Evolutionary conservation across 1,140 invertebrate species (phyloP).

Genomic region (Heliconius hewitsoni): DNA sequence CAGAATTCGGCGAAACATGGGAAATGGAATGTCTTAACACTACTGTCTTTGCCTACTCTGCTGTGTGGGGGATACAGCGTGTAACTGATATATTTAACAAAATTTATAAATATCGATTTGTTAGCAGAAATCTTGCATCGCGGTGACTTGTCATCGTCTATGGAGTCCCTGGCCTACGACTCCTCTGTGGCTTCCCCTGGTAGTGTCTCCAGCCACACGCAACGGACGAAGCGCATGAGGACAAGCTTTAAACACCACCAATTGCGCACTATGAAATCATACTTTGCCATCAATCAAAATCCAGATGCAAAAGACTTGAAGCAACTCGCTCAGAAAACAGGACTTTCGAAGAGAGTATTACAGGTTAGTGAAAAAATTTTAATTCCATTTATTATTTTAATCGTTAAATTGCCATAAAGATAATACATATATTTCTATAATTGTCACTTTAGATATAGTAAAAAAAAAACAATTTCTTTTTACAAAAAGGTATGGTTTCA

Average conservation of each 20-base stretch:
- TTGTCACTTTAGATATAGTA: too few relatives aligned
- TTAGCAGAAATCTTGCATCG: slow-evolving; percentile 86
- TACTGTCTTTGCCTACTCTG: too few relatives aligned
- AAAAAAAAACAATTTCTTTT: slow-evolving; percentile 7
- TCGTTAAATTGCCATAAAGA: too few relatives aligned
- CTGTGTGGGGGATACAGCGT: too few relatives aligned
- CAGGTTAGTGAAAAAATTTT: slow-evolving; percentile 85
- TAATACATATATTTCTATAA: too few relatives aligned
- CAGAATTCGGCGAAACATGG: too few relatives aligned
- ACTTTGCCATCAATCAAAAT: slow-evolving; percentile 98
- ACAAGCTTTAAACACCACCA: slow-evolving; percentile 99
- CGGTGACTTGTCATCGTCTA: slow-evolving; percentile 87
- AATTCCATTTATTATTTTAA: too few relatives aligned
- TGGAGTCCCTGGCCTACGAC: slow-evolving; percentile 89
- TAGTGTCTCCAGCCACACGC: slow-evolving; percentile 81
- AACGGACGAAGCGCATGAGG: slow-evolving; percentile 93
- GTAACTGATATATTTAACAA: too few relatives aligned
- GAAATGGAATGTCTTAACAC: too few relatives aligned
- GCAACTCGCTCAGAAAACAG: slow-evolving; percentile 97
- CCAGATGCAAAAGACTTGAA: slow-evolving; percentile 98
- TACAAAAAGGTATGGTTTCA: slow-evolving; percentile 96
- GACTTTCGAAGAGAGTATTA: slow-evolving; percentile 95
- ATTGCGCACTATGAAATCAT: slow-evolving; percentile 98
- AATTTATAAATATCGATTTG: background rate
- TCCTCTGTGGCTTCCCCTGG: slow-evolving; percentile 88